Conservation (phyloP, 2,113 vertebrate genomes). For the Centropristis striata region DNA sequence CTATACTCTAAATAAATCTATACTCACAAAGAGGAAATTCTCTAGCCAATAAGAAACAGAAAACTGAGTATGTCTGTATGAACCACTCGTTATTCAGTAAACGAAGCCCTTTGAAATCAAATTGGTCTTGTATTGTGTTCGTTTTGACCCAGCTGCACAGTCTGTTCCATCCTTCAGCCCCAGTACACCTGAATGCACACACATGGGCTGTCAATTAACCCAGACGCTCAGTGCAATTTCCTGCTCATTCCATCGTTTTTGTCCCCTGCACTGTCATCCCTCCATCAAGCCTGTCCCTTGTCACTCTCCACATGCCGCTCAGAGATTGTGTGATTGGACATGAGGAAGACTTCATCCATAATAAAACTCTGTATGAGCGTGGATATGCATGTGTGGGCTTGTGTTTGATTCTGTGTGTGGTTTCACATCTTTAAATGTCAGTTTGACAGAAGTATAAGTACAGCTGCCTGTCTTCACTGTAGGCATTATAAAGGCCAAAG, state of each 20-base stretch:
- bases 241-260: conserved; percentile 39
- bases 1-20: neutral
- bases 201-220: conserved; percentile 65
- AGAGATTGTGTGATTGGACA: conserved; percentile 22
- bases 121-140: conserved; percentile 7
- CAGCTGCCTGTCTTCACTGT: neutral
- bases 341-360: conserved; percentile 12
- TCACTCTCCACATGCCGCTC: neutral
- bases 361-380: conserved; percentile 10
- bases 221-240: conserved; percentile 30
- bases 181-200: conserved; percentile 57
- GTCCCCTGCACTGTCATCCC: conserved; percentile 37
- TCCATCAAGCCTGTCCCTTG: conserved; percentile 11
- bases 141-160: conserved; percentile 16
- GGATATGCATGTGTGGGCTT: neutral
- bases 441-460: neutral
- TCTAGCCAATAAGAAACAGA: neutral
- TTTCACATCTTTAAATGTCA: conserved; percentile 12
- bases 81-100: conserved; percentile 5
- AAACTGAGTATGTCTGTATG: neutral
- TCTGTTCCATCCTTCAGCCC: conserved; percentile 27
- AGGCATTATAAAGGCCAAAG: neutral
- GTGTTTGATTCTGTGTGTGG: neutral
- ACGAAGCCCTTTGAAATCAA: conserved; percentile 29
- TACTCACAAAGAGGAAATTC: neutral